These are phyloP conservation scores for Caenorhabditis becei DNA, from an alignment of 2,888 invertebrate genomes.

Conservation along the genomic window DNA sequence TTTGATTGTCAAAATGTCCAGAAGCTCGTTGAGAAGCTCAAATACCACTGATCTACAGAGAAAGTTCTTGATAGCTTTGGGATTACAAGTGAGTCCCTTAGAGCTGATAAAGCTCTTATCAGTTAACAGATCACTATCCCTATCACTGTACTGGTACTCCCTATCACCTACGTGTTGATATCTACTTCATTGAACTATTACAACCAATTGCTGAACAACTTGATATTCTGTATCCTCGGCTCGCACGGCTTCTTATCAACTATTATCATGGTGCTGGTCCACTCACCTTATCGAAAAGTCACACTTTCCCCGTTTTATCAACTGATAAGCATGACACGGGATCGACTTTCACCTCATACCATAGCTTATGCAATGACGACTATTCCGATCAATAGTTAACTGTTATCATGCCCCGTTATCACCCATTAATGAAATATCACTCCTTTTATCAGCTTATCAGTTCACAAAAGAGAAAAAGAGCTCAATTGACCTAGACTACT, in stretches of 20 bases:
- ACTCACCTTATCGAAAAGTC: constrained; percentile 24
- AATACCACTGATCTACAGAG: background rate
- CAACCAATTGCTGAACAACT: background rate
- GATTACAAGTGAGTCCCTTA: background rate
- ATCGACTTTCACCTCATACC: too few relatives aligned
- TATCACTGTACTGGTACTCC: background rate
- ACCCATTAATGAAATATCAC: too few relatives aligned
- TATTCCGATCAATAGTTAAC: too few relatives aligned
- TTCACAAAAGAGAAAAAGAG: too few relatives aligned
- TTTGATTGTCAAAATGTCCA: background rate
- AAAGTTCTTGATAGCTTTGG: background rate
- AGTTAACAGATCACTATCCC: background rate
- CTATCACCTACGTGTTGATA: background rate
- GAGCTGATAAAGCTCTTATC: background rate
- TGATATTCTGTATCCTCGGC: background rate
- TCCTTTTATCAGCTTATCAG: too few relatives aligned
- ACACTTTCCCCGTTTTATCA: background rate
- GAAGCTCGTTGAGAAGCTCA: background rate
- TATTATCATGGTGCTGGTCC: constrained; percentile 29
- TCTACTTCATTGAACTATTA: background rate
- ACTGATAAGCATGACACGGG: too few relatives aligned
- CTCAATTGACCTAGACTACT: too few relatives aligned
- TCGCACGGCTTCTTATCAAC: constrained; percentile 8
- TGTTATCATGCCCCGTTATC: too few relatives aligned
- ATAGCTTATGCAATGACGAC: too few relatives aligned